Evolutionary conservation across 2,113 vertebrate species (phyloP).

Genomic region (Scatophagus argus): DNA sequence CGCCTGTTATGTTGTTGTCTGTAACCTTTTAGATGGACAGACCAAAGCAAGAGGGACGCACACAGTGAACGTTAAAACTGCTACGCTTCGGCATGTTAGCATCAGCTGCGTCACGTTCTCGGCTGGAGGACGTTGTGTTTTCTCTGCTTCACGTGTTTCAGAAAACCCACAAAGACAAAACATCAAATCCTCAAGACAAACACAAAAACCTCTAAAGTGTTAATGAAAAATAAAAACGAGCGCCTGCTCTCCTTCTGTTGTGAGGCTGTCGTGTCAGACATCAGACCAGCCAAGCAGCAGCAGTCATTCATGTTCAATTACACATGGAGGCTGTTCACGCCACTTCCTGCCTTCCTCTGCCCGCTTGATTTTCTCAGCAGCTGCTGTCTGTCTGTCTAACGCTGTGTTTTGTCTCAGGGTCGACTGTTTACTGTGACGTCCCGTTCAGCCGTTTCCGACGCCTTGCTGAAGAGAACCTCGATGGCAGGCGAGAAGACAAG

Average conservation of each 20-base stretch:
- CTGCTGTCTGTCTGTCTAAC: slow-evolving; percentile 3
- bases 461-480: background rate
- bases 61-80: background rate
- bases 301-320: slow-evolving; percentile 56
- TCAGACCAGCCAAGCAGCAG: slow-evolving; percentile 26
- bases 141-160: background rate
- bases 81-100: background rate
- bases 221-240: background rate
- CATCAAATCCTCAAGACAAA: background rate
- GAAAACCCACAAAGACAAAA: too few relatives aligned
- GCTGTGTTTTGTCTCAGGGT: background rate
- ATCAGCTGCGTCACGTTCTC: background rate
- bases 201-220: background rate
- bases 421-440: background rate
- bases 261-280: too few relatives aligned
- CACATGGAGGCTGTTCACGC: slow-evolving; percentile 23
- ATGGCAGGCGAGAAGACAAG: background rate
- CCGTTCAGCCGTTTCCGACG: background rate
- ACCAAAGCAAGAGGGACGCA: background rate
- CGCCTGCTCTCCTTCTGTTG: background rate
- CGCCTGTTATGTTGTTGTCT: too few relatives aligned
- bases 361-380: slow-evolving; percentile 14
- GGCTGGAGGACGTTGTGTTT: too few relatives aligned
- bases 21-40: too few relatives aligned
- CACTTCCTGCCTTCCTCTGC: slow-evolving; percentile 1